These are phyloP conservation scores for Lycocorax pyrrhopterus DNA, from an alignment of 2,113 vertebrate species.

Conservation along the genomic window DNA sequence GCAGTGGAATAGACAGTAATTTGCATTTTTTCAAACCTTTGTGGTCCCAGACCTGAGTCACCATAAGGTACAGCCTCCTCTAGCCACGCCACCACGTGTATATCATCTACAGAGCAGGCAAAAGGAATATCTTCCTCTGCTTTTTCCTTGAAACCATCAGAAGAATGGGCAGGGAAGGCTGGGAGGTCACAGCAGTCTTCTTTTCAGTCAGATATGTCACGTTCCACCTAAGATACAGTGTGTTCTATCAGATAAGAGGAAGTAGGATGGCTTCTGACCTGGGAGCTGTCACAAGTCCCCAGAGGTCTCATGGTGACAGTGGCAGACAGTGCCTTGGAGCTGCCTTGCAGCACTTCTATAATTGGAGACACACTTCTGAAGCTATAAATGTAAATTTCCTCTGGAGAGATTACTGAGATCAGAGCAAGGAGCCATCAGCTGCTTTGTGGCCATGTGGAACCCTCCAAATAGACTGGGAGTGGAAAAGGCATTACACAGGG, in stretches of 20 bases:
- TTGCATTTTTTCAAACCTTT: background rate
- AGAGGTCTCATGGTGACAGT: background rate
- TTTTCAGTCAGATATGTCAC: background rate
- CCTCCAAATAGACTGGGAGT: background rate
- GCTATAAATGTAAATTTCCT: background rate
- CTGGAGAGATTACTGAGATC: background rate
- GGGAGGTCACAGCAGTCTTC: background rate
- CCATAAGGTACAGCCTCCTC: background rate
- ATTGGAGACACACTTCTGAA: background rate
- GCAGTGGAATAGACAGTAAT: background rate
- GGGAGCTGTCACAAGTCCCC: background rate
- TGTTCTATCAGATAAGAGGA: background rate
- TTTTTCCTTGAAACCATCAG: background rate
- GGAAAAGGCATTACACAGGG: background rate
- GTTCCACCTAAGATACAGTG: background rate
- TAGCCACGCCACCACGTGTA: accelerated
- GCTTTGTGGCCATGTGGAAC: background rate
- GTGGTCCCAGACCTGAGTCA: background rate
- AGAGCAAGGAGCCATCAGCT: background rate
- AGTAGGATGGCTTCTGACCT: background rate
- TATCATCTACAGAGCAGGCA: background rate
- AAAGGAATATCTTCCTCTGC: background rate
- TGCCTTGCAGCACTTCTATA: background rate
- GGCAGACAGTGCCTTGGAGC: background rate
- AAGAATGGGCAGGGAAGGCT: background rate